Conservation (phyloP, 2,797 vertebrate species). For the Falco columbarius region DNA sequence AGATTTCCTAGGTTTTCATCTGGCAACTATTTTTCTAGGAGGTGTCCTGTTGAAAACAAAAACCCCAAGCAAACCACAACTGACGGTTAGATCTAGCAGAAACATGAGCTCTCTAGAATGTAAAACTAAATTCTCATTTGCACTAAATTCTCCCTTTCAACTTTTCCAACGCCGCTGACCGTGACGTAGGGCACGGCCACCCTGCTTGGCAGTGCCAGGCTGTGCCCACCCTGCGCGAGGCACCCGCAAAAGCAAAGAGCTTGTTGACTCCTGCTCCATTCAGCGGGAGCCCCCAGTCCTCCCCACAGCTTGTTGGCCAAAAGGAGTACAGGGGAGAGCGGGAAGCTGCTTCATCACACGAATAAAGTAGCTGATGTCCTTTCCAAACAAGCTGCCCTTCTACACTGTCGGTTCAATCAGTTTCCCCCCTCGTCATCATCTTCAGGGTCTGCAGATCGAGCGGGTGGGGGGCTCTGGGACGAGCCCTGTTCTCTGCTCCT, state of each 20-base stretch:
- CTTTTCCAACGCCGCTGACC: not conserved
- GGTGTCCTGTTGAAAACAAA: not conserved
- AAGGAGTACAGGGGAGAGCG: not conserved
- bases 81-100: not conserved
- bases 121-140: not conserved
- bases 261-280: not conserved
- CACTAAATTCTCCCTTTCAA: not conserved
- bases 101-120: not conserved
- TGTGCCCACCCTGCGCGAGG: not conserved
- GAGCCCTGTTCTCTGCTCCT: not conserved
- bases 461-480: not conserved
- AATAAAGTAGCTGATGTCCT: not conserved
- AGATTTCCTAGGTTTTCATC: not conserved
- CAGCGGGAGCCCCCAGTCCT: not conserved
- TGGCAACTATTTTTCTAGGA: not conserved
- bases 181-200: not conserved
- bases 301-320: not conserved
- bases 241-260: not conserved
- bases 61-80: no score
- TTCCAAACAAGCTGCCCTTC: not conserved
- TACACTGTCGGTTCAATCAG: not conserved
- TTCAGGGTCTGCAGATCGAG: not conserved
- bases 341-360: not conserved
- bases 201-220: no score
- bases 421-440: not conserved